A percentile compares a stretch with the other conserved stretches of the same genome.
Conservation (phyloP, 2,888 invertebrate species). For the Embidobia sp. region DNA sequence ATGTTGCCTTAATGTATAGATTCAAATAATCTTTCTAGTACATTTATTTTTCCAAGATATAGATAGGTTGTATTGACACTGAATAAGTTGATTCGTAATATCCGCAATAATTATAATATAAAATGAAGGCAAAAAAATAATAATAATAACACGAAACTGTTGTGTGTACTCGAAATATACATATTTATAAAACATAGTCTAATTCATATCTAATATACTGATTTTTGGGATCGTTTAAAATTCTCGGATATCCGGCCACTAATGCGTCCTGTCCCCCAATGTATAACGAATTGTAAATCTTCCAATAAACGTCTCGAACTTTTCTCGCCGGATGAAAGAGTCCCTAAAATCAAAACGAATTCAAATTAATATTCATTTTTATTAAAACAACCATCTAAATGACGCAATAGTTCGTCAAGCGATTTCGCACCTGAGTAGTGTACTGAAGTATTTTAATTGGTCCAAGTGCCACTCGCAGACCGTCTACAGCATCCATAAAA, state of each 20-base stretch:
- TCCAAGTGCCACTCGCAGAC: constrained; percentile 97
- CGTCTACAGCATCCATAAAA: constrained; percentile 99
- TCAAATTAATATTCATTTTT: too few species aligned
- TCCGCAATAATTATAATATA: too few species aligned
- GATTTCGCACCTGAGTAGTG: constrained; percentile 94
- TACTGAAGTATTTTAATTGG: constrained; percentile 98
- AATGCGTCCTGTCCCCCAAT: constrained; percentile 99
- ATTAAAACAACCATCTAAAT: too few species aligned
- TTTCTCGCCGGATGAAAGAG: constrained; percentile 99
- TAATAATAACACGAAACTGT: too few species aligned
- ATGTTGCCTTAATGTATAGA: too few species aligned
- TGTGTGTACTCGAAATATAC: too few species aligned
- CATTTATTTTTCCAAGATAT: too few species aligned
- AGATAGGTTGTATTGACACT: too few species aligned
- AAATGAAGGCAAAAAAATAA: too few species aligned
- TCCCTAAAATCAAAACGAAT: constrained; percentile 91
- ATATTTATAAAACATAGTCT: constrained; percentile 92
- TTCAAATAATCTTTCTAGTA: too few species aligned
- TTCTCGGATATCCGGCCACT: constrained; percentile 98
- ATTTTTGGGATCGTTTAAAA: constrained; percentile 97
- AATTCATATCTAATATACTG: constrained; percentile 96
- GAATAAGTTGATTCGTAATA: too few species aligned
- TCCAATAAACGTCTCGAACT: constrained; percentile 99
- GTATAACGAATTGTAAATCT: constrained; percentile 99
- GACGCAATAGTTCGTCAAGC: too few species aligned